Evolutionary conservation across 2,888 invertebrate species (phyloP), one percentile per base, ranked within the genome.

Genomic region (Punctoribates punctum): DNA sequence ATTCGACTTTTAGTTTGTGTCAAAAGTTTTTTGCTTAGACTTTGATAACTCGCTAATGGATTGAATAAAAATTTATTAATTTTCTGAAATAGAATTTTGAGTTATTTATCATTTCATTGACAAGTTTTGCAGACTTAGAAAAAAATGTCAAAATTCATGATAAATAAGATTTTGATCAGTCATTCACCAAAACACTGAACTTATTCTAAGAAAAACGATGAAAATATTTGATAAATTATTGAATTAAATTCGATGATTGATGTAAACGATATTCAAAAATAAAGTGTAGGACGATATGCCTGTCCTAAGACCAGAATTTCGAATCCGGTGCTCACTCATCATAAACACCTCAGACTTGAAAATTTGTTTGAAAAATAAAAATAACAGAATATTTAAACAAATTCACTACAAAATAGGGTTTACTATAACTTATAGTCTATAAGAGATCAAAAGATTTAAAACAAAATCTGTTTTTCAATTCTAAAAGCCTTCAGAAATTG

Each of bases 71-170:
- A 20, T n/a, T 42, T 9, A 25, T 25, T 25, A 20, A 60, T 29
- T 29, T 27, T 57, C 9, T 23, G 13, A 20, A 51, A 27, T 1
- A 60, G 13, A 60, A 29, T 11, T 57, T 8, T 4, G 11, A 57
- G 11, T 23, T 25, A 60, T 60, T 60, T 60, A 60, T 60, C 60
- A 60, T 29, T 60, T 27, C 25, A 60, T 60, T 60, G 60, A 60
- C 60, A 60, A 60, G 27, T 60, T 27, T 42, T 29, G 60, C 15
- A 17, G 17, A 6, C 1, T 17, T 27, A 60, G 4, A 20, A 27
- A 15, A 60, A 60, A 60, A 17, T 60, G 23, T 60, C 15, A 27
- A 29, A 27, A 13, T 29, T 60, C 27, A 20, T n/a, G 17, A 51
- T 9, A 42, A 13, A 5, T 42, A 5, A 20, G 51, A 20, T 51